These are phyloP conservation scores for Gasterosteus nipponicus DNA, from an alignment of 2,113 vertebrate species.

Conservation along the genomic window DNA sequence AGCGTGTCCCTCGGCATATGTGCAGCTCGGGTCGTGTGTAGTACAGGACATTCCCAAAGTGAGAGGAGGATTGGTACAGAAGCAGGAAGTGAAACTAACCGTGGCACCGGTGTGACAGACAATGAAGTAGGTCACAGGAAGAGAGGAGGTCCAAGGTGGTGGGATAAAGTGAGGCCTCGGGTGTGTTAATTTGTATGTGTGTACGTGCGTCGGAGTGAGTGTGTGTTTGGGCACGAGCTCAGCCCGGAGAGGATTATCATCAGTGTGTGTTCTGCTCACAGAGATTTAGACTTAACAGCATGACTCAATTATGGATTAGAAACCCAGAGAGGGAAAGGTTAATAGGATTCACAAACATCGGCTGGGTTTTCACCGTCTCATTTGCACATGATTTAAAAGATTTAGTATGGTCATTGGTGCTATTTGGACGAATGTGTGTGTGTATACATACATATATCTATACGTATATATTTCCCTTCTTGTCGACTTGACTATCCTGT, in stretches of 20 bases:
- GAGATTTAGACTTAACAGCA: slow-evolving; percentile 75
- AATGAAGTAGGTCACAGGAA: slow-evolving; percentile 42
- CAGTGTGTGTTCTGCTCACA: slow-evolving; percentile 59
- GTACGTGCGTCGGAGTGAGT: not conserved
- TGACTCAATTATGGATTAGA: slow-evolving; percentile 80
- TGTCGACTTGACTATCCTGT: no score
- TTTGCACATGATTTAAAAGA: slow-evolving; percentile 39
- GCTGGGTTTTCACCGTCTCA: slow-evolving; percentile 39
- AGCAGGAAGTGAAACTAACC: slow-evolving; percentile 19
- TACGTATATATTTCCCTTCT: not conserved
- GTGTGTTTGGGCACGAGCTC: slow-evolving; percentile 22
- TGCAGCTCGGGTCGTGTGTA: slow-evolving; percentile 2
- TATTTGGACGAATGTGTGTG: not conserved
- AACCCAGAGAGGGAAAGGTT: slow-evolving; percentile 67
- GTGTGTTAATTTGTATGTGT: slow-evolving; percentile 51
- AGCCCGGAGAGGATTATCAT: slow-evolving; percentile 76
- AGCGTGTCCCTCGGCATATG: not conserved
- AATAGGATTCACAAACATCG: slow-evolving; percentile 65
- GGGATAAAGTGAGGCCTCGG: slow-evolving; percentile 28
- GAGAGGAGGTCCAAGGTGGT: slow-evolving; percentile 34
- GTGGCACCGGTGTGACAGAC: slow-evolving; percentile 1
- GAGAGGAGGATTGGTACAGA: slow-evolving; percentile 23
- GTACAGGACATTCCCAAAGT: slow-evolving; percentile 38
- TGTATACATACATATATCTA: not conserved
- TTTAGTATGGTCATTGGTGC: not conserved